Evolutionary conservation across 2,888 invertebrate species (phyloP).

Genomic region (Melipona bicolor): DNA sequence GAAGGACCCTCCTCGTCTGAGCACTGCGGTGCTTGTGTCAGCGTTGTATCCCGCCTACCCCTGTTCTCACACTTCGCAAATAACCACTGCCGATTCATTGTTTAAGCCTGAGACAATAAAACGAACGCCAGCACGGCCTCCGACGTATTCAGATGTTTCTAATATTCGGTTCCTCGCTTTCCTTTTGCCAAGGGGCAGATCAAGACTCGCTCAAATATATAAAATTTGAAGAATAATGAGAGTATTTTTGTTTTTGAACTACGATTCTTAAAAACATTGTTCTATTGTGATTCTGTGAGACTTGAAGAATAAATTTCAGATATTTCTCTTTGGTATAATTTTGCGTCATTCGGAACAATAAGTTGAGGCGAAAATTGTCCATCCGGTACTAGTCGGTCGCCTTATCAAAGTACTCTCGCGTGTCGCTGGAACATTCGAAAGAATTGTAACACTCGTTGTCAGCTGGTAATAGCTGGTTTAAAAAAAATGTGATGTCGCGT

Average conservation of each 20-base stretch:
- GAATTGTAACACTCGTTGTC: neutral
- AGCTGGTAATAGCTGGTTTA: neutral
- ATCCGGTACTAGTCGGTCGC: neutral
- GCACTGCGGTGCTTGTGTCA: constrained; percentile 68
- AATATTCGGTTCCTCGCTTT: neutral
- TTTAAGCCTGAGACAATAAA: constrained; percentile 57
- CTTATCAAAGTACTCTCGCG: neutral
- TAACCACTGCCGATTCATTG: constrained; percentile 63
- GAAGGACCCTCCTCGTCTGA: constrained; percentile 64
- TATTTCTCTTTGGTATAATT: too few relatives aligned
- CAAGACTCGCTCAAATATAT: too few relatives aligned
- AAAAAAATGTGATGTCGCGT: neutral
- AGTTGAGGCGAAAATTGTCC: too few relatives aligned
- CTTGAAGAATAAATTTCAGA: too few relatives aligned
- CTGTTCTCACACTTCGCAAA: constrained; percentile 49
- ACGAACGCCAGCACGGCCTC: constrained; percentile 14
- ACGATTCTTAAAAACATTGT: too few relatives aligned
- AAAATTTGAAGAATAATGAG: too few relatives aligned
- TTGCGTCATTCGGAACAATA: too few relatives aligned
- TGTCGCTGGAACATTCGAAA: neutral
- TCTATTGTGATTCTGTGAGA: too few relatives aligned
- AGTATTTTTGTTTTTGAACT: too few relatives aligned
- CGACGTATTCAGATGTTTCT: constrained; percentile 34
- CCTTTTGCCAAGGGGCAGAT: neutral
- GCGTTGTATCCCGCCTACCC: constrained; percentile 51